These are phyloP conservation scores for Nemapogon koenigi DNA, from an alignment of 2,888 invertebrate genomes.

Conservation along the genomic window DNA sequence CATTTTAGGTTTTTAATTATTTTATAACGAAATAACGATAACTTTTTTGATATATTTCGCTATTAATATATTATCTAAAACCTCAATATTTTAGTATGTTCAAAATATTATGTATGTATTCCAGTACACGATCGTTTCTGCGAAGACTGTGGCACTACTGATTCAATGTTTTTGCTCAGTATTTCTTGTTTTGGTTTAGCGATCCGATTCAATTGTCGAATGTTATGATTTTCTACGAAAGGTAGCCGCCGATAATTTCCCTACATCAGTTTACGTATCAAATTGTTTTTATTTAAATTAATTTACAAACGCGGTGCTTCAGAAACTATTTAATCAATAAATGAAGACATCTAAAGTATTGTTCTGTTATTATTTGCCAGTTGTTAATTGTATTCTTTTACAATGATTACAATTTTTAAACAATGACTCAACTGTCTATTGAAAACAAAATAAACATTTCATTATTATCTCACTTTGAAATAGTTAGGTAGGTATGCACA, in stretches of 20 bases:
- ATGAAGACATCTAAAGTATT: too few relatives aligned
- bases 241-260: constrained; percentile 24
- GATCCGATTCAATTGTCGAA: constrained; percentile 20
- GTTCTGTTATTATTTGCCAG: too few relatives aligned
- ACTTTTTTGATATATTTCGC: not conserved
- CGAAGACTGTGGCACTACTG: constrained; percentile 21
- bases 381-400: too few relatives aligned
- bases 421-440: too few relatives aligned
- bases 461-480: too few relatives aligned
- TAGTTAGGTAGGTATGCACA: too few relatives aligned
- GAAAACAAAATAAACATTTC: too few relatives aligned
- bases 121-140: constrained; percentile 1
- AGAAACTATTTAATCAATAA: too few relatives aligned
- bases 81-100: not conserved
- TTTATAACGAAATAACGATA: not conserved
- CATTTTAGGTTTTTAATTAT: constrained; percentile 17
- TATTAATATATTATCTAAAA: too few relatives aligned
- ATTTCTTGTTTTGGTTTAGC: constrained; percentile 33
- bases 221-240: constrained; percentile 37
- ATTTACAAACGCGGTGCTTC: too few relatives aligned
- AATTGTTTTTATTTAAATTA: too few relatives aligned
- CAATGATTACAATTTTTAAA: too few relatives aligned
- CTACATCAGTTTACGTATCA: constrained; percentile 12
- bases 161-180: constrained; percentile 24
- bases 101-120: not conserved